Conservation (phyloP, 2,888 invertebrate genomes). For the Metellina segmentata region DNA sequence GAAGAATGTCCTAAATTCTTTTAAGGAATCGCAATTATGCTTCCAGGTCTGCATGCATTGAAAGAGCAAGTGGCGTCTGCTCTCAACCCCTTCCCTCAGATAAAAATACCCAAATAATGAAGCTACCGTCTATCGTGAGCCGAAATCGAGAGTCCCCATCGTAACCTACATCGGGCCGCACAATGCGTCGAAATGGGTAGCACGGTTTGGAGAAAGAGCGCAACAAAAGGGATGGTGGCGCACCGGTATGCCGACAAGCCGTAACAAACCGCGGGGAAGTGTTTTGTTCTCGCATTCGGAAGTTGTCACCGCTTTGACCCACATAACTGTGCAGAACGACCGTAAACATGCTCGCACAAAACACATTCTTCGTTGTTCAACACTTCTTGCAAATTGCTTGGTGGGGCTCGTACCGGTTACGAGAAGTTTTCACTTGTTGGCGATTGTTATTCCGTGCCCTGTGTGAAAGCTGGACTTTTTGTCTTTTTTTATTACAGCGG, state of each 20-base stretch:
- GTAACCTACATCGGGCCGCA: constrained; percentile 33
- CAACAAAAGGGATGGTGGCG: neutral
- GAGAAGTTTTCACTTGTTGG: neutral
- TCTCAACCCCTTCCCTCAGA: too few relatives aligned
- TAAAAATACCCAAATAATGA: neutral
- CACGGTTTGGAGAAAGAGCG: constrained; percentile 2
- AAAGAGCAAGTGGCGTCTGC: too few relatives aligned
- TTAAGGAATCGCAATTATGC: too few relatives aligned
- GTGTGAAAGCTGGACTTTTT: too few relatives aligned
- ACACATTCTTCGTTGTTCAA: neutral
- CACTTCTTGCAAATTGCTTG: neutral
- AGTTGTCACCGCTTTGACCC: constrained; percentile 37
- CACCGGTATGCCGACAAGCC: constrained; percentile 3
- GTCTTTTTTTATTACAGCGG: too few relatives aligned
- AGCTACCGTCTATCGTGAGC: neutral
- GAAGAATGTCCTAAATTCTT: too few relatives aligned
- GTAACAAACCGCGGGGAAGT: constrained; percentile 8
- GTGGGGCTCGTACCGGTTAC: neutral
- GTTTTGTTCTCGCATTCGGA: constrained; percentile 5
- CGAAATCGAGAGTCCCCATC: constrained; percentile 14
- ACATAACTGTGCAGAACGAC: neutral
- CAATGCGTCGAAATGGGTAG: constrained; percentile 13
- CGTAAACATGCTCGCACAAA: neutral
- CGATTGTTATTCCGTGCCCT: neutral
- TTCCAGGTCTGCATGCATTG: too few relatives aligned